These are phyloP conservation scores for Chloroceryle amazona DNA, from an alignment of 2,797 vertebrate genomes.

Conservation along the genomic window DNA sequence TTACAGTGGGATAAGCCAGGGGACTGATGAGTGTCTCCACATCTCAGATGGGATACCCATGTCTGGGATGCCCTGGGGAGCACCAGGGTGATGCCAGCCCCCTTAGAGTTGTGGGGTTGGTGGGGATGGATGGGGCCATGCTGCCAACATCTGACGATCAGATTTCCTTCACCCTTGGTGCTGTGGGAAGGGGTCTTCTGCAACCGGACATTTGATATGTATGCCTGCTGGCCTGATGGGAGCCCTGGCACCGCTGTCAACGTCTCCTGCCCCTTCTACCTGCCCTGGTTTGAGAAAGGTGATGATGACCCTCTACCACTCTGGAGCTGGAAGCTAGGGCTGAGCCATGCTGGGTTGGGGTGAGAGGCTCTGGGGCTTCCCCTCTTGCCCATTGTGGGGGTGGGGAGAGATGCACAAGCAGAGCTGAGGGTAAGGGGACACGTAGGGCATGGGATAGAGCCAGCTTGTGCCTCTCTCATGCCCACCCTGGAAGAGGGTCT, in stretches of 20 bases:
- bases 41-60: neutral
- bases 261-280: conserved; percentile 90
- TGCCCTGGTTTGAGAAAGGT: conserved; percentile 92
- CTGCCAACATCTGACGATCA: fast-evolving
- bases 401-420: neutral
- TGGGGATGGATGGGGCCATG: fast-evolving
- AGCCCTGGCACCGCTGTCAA: conserved; percentile 84
- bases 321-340: neutral
- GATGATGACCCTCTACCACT: neutral
- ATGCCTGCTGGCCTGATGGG: conserved; percentile 92
- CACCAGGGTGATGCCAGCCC: neutral
- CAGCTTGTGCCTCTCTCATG: fast-evolving
- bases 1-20: fast-evolving
- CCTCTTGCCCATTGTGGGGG: fast-evolving
- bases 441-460: fast-evolving
- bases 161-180: neutral
- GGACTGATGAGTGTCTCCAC: fast-evolving
- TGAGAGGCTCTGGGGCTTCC: neutral
- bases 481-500: neutral
- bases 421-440: neutral
- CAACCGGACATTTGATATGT: conserved; percentile 91
- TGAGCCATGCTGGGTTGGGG: fast-evolving
- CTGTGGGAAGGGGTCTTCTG: conserved; percentile 77
- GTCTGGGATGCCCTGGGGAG: neutral
- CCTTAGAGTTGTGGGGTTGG: neutral